A percentile compares a stretch with the other conserved stretches of the same genome.
These are phyloP conservation scores for Latheticus oryzae DNA, from an alignment of 2,888 invertebrate genomes.

Conservation along the genomic window DNA sequence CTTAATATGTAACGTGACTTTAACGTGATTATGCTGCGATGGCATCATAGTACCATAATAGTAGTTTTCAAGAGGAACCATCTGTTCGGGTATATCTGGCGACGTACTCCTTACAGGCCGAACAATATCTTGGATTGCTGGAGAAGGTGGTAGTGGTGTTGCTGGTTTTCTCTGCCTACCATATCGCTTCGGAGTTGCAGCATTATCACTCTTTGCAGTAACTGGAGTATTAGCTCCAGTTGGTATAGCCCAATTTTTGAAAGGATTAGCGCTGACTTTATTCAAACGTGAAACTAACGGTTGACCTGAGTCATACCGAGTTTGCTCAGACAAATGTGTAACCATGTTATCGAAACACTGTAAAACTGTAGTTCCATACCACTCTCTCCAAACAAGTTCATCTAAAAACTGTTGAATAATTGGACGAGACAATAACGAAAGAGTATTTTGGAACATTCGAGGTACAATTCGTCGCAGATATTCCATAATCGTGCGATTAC, in stretches of 20 bases:
- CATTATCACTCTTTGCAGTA: conserved; percentile 28
- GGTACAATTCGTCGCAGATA: conserved; percentile 87
- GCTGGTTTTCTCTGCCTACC: conserved; percentile 28
- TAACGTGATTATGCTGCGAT: conserved; percentile 48
- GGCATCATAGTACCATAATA: conserved; percentile 71
- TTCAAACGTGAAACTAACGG: conserved; percentile 74
- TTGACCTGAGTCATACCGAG: conserved; percentile 74
- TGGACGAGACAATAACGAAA: conserved; percentile 83
- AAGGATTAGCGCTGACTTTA: conserved; percentile 77
- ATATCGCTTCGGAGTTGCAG: conserved; percentile 44
- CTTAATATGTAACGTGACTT: conserved; percentile 59
- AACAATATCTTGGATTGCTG: conserved; percentile 56
- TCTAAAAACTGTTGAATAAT: conserved; percentile 93
- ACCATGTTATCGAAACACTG: conserved; percentile 86
- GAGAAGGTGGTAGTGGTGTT: conserved; percentile 43
- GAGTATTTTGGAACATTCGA: conserved; percentile 90
- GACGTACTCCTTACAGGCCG: conserved; percentile 63
- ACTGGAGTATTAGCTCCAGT: background rate
- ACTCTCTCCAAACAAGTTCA: conserved; percentile 89
- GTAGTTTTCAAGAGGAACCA: conserved; percentile 72
- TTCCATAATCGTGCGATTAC: conserved; percentile 78
- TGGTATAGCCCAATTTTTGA: conserved; percentile 71
- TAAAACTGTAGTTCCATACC: conserved; percentile 81
- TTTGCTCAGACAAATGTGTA: conserved; percentile 82
- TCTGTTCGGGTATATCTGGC: conserved; percentile 62